phyloP scores from a whole-genome alignment of 1,140 invertebrate species.

The Drosophila varians region DNA sequence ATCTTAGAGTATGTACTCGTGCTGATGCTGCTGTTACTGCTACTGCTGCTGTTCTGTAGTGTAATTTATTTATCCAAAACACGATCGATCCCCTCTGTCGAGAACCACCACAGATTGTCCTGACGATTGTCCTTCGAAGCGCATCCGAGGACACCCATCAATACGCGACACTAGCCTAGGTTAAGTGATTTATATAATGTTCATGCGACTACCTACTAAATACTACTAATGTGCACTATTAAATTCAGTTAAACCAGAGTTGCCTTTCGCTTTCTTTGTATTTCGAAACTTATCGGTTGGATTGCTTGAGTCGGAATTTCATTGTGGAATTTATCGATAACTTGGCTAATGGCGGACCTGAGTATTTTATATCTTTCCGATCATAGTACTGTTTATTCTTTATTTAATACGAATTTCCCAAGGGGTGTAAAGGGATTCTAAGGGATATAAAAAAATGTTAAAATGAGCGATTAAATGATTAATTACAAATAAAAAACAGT shows the following conservation, averaged over 20 bases:
- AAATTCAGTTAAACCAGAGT: slow-evolving; percentile 61
- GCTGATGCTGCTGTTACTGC: slow-evolving; percentile 41
- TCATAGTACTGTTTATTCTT: too few relatives aligned
- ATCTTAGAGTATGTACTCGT: slow-evolving; percentile 29
- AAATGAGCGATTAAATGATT: too few relatives aligned
- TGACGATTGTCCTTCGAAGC: background rate
- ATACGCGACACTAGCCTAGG: slow-evolving; percentile 26
- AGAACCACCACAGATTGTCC: background rate
- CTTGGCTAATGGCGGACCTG: too few relatives aligned
- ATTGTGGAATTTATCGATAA: too few relatives aligned
- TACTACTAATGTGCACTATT: slow-evolving; percentile 75
- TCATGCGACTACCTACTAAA: slow-evolving; percentile 65
- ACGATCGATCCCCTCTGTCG: slow-evolving; percentile 9
- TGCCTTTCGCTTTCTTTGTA: background rate
- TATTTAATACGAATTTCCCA: too few relatives aligned
- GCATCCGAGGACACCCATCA: slow-evolving; percentile 12
- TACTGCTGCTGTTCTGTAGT: slow-evolving; percentile 46
- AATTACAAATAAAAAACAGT: too few relatives aligned
- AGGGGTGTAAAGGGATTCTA: too few relatives aligned
- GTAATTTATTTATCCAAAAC: slow-evolving; percentile 63
- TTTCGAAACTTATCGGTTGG: background rate
- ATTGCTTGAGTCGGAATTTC: too few relatives aligned
- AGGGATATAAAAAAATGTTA: too few relatives aligned
- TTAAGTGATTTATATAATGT: slow-evolving; percentile 56
- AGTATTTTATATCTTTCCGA: too few relatives aligned